Conservation (phyloP, 2,113 vertebrate genomes). For the Heterocephalus glaber region DNA sequence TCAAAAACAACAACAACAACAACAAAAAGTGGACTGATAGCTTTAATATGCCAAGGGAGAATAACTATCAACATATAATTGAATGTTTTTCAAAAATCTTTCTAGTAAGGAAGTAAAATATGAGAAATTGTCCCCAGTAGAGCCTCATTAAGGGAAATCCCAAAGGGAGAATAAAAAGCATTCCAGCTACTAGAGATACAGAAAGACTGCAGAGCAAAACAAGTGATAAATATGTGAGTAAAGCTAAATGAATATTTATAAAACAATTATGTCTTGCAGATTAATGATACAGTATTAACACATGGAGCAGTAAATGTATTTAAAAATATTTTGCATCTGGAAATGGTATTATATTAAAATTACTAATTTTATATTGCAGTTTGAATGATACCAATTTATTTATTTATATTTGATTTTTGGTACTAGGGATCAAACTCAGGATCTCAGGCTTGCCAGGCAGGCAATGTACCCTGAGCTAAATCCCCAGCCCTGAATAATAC, state of each 20-base stretch:
- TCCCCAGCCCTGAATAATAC: no score
- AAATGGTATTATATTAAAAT: not conserved
- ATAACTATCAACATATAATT: not conserved
- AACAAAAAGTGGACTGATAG: not conserved
- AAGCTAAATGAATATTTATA: conserved; percentile 11
- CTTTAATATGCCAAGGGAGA: not conserved
- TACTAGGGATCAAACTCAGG: no score
- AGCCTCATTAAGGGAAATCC: not conserved
- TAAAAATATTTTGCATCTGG: not conserved
- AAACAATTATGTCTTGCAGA: not conserved
- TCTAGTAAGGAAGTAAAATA: not conserved
- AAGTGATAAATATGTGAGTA: conserved; percentile 5
- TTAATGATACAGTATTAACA: not conserved
- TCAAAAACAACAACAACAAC: not conserved
- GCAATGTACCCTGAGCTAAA: no score
- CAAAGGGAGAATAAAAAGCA: not conserved
- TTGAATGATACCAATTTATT: not conserved
- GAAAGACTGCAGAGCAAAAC: not conserved
- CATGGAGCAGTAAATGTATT: not conserved
- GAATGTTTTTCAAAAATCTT: conserved; percentile 17
- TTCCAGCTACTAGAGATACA: not conserved
- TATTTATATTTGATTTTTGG: not conserved
- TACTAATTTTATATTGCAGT: not conserved
- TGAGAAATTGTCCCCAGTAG: not conserved
- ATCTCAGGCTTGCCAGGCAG: no score